These are phyloP conservation scores for Coptodon bakossiorum DNA, from an alignment of 2,113 vertebrate species.

Conservation along the genomic window DNA sequence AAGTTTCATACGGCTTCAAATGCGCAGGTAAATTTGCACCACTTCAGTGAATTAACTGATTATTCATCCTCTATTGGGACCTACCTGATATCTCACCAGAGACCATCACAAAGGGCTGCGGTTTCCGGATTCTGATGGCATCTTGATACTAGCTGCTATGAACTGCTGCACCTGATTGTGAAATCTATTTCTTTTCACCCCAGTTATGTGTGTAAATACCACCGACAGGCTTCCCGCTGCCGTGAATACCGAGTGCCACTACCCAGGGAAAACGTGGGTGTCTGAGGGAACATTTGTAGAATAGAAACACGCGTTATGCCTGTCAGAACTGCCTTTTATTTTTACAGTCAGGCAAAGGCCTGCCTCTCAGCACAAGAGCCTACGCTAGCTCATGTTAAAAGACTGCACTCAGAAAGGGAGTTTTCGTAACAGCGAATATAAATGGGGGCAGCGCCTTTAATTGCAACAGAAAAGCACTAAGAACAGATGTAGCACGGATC, in stretches of 20 bases:
- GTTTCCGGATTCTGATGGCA: constrained; percentile 29
- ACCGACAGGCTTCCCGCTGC: constrained; percentile 35
- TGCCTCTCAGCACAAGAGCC: constrained; percentile 17
- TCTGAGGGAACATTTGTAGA: constrained; percentile 39
- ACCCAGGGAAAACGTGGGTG: constrained; percentile 22
- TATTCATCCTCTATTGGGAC: background rate
- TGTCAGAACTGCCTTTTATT: constrained; percentile 47
- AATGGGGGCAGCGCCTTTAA: background rate
- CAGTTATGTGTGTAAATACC: constrained; percentile 56
- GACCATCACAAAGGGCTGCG: constrained; percentile 9
- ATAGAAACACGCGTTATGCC: constrained; percentile 25
- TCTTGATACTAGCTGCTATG: constrained; percentile 25
- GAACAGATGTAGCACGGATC: background rate
- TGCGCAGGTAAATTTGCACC: background rate
- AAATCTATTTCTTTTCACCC: constrained; percentile 50
- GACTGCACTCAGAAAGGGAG: background rate
- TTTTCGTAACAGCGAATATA: background rate
- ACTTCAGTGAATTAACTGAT: background rate
- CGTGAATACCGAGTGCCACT: constrained; percentile 47
- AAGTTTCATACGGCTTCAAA: background rate
- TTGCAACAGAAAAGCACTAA: background rate
- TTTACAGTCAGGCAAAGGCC: constrained; percentile 7
- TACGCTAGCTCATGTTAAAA: background rate
- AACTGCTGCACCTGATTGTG: constrained; percentile 42
- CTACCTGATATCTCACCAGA: background rate